These are phyloP conservation scores for Lagocephalus sceleratus DNA, from an alignment of 2,797 vertebrate species.

Conservation along the genomic window DNA sequence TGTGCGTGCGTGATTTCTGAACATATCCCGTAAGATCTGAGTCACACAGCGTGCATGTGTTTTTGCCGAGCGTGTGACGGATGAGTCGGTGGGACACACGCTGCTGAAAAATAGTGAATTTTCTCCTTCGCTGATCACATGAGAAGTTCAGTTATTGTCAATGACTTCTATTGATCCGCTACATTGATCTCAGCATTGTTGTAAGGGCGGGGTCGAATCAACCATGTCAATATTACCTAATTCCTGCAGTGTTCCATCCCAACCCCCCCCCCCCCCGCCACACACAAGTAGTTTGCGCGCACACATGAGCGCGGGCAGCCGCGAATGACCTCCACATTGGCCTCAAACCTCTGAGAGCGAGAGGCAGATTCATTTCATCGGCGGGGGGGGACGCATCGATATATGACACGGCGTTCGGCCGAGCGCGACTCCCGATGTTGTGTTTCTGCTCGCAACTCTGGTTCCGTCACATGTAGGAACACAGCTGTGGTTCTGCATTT, in stretches of 20 bases:
- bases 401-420: background rate
- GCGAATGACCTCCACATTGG: conserved; percentile 60
- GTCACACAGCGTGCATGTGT: conserved; percentile 13
- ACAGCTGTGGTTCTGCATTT: conserved; percentile 67
- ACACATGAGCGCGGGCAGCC: conserved; percentile 37
- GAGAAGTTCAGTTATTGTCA: conserved; percentile 73
- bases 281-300: conserved; percentile 15
- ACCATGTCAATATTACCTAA: conserved; percentile 69
- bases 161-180: conserved; percentile 69
- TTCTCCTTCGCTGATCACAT: conserved; percentile 63
- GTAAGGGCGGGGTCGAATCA: conserved; percentile 53
- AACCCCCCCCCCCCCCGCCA: conserved; percentile 34
- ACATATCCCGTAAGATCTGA: background rate
- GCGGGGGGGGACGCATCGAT: background rate
- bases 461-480: conserved; percentile 29
- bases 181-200: conserved; percentile 66
- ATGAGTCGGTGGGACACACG: conserved; percentile 19
- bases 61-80: conserved; percentile 17
- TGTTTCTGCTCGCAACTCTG: conserved; percentile 14
- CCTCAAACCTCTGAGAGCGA: conserved; percentile 43
- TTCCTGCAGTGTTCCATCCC: conserved; percentile 43
- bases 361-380: conserved; percentile 30
- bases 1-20: conserved; percentile 7
- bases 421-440: background rate
- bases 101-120: conserved; percentile 47